Base-by-base conservation (phyloP, 64 coral and sea anemone genomes). In the Stylophora pistillata region DNA sequence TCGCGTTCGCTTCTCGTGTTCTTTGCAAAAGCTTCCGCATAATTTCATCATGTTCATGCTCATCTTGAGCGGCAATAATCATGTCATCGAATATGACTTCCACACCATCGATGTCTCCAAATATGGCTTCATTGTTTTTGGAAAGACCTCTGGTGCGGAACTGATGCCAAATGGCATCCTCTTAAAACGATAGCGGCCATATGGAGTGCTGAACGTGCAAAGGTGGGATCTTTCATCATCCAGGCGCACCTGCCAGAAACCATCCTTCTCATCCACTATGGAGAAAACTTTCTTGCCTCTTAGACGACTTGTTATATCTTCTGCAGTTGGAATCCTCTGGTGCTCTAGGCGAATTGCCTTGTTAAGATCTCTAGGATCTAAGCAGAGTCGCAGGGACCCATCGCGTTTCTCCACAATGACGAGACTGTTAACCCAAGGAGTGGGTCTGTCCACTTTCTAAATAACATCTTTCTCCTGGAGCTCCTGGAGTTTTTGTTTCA, bases 281-380 rank as follows among this genome's bases (percentile, higher is more conserved):
- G 77, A 90, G 6, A 90, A 82, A 9, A 90, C 2, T 81, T 82
- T 90, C 41, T 90, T 90, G 34, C 78, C 61, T 59, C 77, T 82
- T 16, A 82, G 88, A 68, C 75, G 77, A 82, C 62, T 90, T 62
- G 88, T 62, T n/a, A n/a, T n/a, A n/a, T 90, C 78, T 66, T 90
- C 78, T 58, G 78, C 77, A 58, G 34, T 79, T 11, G 62, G 88
- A 80, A 89, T 89, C 56, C 64, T 72, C 25, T 89, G 77, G 37
- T 73, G 79, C 87, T 73, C 77, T 33, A 30, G 23, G 76, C 31
- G n/a, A n/a, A n/a, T n/a, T n/a, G n/a, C n/a, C n/a, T n/a, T n/a
- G n/a, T n/a, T n/a, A n/a, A n/a, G n/a, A n/a, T 30, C 21, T 76
- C 56, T 7, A 10, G 56, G 56, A 58, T 58, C 56, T 58, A 58